Evolutionary conservation across 2,888 invertebrate genomes (phyloP), one percentile per base, ranked within the genome.

Genomic region (Athalia rosae): DNA sequence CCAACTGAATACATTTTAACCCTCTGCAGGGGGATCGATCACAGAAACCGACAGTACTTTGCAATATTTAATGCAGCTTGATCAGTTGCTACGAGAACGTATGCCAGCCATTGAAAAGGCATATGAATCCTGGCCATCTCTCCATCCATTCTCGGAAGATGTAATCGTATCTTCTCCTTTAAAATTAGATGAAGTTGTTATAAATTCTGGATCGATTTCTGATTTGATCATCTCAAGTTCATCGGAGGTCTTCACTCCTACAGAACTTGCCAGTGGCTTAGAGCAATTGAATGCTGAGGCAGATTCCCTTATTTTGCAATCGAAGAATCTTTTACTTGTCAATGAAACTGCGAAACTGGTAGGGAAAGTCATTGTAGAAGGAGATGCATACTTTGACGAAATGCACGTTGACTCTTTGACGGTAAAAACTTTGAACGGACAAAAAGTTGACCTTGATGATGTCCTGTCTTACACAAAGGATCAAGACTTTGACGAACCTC

Each of bases 61-160:
- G 61, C 45, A 82, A 48, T 85, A 84, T 47, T 80, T 88, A n/a
- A 63, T 78, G 4, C 79, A 84, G 47, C 41, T 88, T 28, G 78
- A 82, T n/a, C 76, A 81, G 6, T 59, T 69, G 28, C 78, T 88
- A 56, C 69, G 80, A 43, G 58, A 74, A 0, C 83, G 85, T 78
- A 83, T 79, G 80, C 61, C 81, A n/a, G 28, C 63, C 0, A 69
- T 87, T 53, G 81, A 84, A 43, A 76, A 82, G 45, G 79, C 83
- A 13, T 71, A 80, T 58, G 76, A 80, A 5, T 80, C 69, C 7
- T 85, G 84, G 86, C 79, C 83, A 0, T 43, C 59, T 45, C 81
- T 87, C 13, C 76, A 83, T 3, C 76, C 82, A 11, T 77, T 74
- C 3, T 47, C 79, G 4, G 79, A 83, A 56, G 76, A 84, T 67